Evolutionary conservation across 2,888 invertebrate species (phyloP), one percentile per base, ranked within the genome.

Genomic region (Zootermopsis nevadensis): DNA sequence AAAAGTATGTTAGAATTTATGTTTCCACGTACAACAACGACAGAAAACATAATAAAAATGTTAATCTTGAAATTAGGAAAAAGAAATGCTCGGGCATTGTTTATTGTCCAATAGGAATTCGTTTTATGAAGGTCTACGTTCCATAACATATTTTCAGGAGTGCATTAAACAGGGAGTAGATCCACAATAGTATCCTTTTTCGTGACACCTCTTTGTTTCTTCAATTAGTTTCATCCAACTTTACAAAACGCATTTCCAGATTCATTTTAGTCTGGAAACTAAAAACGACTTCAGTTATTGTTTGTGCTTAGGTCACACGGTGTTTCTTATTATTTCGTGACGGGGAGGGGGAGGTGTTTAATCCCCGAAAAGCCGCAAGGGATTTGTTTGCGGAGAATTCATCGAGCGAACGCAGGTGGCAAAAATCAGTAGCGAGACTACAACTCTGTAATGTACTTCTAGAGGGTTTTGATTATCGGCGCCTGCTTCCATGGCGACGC

Each of bases 201-300:
- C n/a, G n/a, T n/a, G n/a, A n/a, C n/a, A n/a, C n/a, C n/a, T n/a
- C n/a, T n/a, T n/a, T n/a, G n/a, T n/a, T n/a, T n/a, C 48, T 48
- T 15, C 48, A 7, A 48, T 48, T 48, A 48, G 48, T 12, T 48
- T 8, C 48, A 48, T 8, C n/a, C 4, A 60, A 2, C 60, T 4
- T 60, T 2, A 4, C 2, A 7, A 2, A n/a, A 2, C n/a, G 3
- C n/a, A 2, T 2, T 27, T 60, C n/a, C 19, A 60, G 2, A 2
- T 3, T 27, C 19, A 60, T 60, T n/a, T n/a, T 27, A n/a, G n/a
- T n/a, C n/a, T 60, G n/a, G 24, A n/a, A 60, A n/a, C n/a, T n/a
- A 48, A n/a, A 60, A 60, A 60, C 60, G 24, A n/a, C 60, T 27
- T 60, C 60, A 27, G 60, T 60, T 60, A 60, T 60, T 60, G 60